phyloP scores from a whole-genome alignment of 2,888 invertebrate species.

The Mesodorylaimus sp. region DNA sequence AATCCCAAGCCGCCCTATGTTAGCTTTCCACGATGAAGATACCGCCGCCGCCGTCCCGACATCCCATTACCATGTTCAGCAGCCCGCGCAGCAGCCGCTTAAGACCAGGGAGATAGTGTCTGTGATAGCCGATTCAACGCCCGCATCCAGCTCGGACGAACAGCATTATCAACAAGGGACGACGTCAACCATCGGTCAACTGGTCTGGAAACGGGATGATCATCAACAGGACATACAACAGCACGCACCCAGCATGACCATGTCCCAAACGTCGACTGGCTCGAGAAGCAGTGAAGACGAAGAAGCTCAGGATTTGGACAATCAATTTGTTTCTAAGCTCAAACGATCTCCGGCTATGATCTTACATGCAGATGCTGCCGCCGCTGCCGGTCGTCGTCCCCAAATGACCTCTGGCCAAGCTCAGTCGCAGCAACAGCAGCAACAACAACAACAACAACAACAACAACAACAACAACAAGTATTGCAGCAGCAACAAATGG shows the following conservation, averaged over 20 bases:
- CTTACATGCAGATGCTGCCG: constrained; percentile 12
- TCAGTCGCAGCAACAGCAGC: background rate
- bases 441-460: background rate
- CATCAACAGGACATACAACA: too few relatives aligned
- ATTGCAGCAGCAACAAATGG: background rate
- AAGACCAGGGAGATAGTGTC: background rate
- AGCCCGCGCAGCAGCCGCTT: background rate
- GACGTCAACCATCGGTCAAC: too few relatives aligned
- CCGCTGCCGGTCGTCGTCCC: background rate
- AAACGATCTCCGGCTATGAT: constrained; percentile 31
- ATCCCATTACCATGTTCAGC: background rate
- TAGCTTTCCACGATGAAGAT: constrained; percentile 13
- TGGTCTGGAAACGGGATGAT: too few relatives aligned
- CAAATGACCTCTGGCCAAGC: background rate
- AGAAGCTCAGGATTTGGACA: constrained; percentile 5
- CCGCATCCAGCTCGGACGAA: too few relatives aligned
- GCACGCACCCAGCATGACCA: too few relatives aligned
- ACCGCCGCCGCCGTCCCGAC: constrained; percentile 12
- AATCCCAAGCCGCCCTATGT: background rate
- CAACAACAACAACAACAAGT: background rate
- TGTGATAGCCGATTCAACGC: too few relatives aligned
- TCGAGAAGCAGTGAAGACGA: background rate
- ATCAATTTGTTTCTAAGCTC: constrained; percentile 15
- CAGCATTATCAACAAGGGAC: too few relatives aligned
- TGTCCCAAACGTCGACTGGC: background rate